phyloP scores from a whole-genome alignment of 2,113 vertebrate species.

The Lamprotornis superbus region DNA sequence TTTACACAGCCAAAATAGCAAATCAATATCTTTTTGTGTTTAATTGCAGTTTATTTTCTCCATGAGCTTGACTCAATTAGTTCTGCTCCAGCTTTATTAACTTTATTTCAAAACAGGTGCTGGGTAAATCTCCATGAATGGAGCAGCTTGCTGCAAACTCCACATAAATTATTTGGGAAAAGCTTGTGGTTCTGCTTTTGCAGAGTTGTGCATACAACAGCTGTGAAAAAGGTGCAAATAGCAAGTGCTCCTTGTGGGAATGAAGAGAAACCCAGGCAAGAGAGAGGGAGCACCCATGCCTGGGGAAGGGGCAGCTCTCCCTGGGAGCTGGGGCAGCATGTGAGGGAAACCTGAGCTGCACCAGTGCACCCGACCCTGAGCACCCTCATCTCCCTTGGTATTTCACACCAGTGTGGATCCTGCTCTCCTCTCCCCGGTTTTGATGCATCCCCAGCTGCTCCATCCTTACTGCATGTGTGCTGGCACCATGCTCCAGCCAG shows the following conservation, averaged over 20 bases:
- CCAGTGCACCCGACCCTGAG: background rate
- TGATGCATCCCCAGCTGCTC: background rate
- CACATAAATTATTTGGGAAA: background rate
- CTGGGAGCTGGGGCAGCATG: background rate
- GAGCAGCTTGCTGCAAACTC: background rate
- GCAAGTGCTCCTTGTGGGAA: background rate
- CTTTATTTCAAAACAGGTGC: background rate
- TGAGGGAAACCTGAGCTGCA: background rate
- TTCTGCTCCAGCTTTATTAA: background rate
- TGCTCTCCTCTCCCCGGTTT: background rate
- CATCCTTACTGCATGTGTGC: background rate
- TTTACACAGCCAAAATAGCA: background rate
- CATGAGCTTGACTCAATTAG: background rate
- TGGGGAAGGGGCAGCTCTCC: background rate
- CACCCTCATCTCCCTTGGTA: background rate
- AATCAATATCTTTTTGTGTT: background rate
- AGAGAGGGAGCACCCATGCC: background rate
- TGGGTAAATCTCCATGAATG: background rate
- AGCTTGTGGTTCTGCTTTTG: background rate
- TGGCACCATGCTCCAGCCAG: background rate
- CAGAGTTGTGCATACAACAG: fast-evolving
- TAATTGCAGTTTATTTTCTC: background rate
- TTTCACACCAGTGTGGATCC: background rate
- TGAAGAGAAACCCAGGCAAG: background rate
- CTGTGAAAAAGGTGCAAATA: background rate